Evolutionary conservation across 2,888 invertebrate genomes (phyloP).

Genomic region (Alitta virens): DNA sequence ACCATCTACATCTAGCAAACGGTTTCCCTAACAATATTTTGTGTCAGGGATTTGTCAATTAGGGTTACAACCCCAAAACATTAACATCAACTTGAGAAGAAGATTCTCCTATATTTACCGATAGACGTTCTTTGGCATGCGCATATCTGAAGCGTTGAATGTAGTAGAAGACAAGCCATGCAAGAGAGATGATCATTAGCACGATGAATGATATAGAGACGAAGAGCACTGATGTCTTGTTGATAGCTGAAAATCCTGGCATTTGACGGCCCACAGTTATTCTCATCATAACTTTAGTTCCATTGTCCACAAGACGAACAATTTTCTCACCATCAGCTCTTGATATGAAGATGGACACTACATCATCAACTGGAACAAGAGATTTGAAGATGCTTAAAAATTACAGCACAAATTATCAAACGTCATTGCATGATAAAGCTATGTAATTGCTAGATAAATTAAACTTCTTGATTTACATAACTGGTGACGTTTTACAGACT

Average conservation of each 20-base stretch:
- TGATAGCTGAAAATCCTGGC: constrained; percentile 54
- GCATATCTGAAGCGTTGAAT: constrained; percentile 91
- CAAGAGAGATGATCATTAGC: constrained; percentile 88
- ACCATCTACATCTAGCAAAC: no score
- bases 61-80: no score
- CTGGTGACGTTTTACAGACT: no score
- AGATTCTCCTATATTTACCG: no score
- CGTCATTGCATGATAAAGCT: no score
- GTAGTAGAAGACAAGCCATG: constrained; percentile 95
- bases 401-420: no score
- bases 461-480: no score
- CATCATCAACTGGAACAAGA: constrained; percentile 64
- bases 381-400: no score
- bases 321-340: constrained; percentile 76
- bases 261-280: constrained; percentile 69
- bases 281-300: constrained; percentile 66
- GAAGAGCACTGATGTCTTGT: constrained; percentile 84
- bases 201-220: constrained; percentile 94
- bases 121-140: constrained; percentile 89
- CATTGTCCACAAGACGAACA: constrained; percentile 69
- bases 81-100: no score
- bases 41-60: no score
- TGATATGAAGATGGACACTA: constrained; percentile 79
- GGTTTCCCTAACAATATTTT: no score
- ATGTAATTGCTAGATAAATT: no score